These are phyloP conservation scores for Microplitis manilae DNA, from an alignment of 2,888 invertebrate genomes.

Conservation along the genomic window DNA sequence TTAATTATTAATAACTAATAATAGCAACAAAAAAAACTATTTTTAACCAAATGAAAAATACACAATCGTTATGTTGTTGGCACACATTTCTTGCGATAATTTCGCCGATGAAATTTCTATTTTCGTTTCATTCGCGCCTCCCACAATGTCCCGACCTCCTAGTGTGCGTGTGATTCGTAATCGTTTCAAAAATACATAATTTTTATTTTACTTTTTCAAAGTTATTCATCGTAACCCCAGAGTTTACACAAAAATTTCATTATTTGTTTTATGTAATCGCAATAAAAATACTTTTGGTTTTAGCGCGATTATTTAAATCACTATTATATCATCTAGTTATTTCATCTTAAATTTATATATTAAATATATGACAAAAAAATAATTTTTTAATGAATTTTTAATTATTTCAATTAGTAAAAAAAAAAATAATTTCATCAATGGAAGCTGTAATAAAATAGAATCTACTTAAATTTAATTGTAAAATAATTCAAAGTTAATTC, in stretches of 20 bases:
- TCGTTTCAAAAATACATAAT: conserved; percentile 46
- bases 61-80: not conserved
- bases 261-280: not conserved
- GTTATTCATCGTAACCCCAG: conserved; percentile 1
- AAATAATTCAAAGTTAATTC: not conserved
- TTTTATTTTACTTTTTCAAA: conserved; percentile 37
- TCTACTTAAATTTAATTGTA: not conserved
- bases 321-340: too few species aligned
- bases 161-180: conserved; percentile 50
- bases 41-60: not conserved
- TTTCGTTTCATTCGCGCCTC: conserved; percentile 51
- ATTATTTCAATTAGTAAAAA: too few species aligned
- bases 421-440: too few species aligned
- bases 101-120: conserved; percentile 56
- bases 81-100: conserved; percentile 49
- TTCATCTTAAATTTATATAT: not conserved
- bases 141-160: conserved; percentile 53
- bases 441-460: too few species aligned
- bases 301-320: not conserved
- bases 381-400: not conserved
- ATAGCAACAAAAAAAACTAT: conserved; percentile 6
- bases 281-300: not conserved
- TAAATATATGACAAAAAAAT: not conserved
- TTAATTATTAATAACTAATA: not conserved
- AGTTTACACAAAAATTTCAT: conserved; percentile 7